phyloP scores from a whole-genome alignment of 2,113 vertebrate species.

The Miniopterus natalensis region DNA sequence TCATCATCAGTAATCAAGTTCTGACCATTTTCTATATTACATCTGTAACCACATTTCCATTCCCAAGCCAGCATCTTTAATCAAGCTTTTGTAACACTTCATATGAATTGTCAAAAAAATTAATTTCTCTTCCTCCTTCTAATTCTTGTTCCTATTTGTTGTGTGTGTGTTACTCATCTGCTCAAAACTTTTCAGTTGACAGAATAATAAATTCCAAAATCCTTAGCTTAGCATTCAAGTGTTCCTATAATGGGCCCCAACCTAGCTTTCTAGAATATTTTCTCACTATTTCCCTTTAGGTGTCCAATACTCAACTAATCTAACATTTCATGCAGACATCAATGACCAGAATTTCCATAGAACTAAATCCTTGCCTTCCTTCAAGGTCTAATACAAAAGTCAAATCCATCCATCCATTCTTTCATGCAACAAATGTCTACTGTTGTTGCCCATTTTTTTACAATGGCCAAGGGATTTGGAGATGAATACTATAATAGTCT shows the following conservation, averaged over 20 bases:
- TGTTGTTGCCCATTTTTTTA: neutral
- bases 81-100: neutral
- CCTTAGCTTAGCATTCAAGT: neutral
- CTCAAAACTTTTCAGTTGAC: neutral
- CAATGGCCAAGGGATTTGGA: neutral
- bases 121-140: neutral
- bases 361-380: slow-evolving; percentile 31
- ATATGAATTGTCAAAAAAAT: neutral
- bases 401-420: neutral
- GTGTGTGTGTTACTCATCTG: neutral
- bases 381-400: neutral
- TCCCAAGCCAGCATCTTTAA: neutral
- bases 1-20: neutral
- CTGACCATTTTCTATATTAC: neutral
- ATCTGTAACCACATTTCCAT: slow-evolving; percentile 12
- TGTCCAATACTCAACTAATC: neutral
- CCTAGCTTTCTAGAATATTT: neutral
- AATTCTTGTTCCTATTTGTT: neutral
- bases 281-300: neutral
- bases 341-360: neutral
- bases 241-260: neutral
- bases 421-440: neutral
- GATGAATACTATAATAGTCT: neutral
- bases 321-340: neutral
- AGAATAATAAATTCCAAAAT: slow-evolving; percentile 18